Evolutionary conservation across 2,797 vertebrate species (phyloP).

Genomic region (Petrocephalus schoutedeni): DNA sequence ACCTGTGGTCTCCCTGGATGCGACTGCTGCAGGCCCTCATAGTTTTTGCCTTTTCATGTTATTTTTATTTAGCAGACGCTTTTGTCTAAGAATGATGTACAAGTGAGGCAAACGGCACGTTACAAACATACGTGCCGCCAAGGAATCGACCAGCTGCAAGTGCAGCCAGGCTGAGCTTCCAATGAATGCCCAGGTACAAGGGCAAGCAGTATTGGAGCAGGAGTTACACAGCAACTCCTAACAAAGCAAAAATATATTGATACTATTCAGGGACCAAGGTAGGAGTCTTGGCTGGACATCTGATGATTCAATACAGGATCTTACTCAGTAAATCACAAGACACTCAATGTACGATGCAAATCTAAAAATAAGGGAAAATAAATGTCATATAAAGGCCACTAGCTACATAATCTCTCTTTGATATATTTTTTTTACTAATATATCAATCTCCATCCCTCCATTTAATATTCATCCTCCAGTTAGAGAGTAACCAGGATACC

Average conservation of each 20-base stretch:
- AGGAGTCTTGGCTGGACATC: neutral
- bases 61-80: neutral
- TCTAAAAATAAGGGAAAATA: neutral
- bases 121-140: neutral
- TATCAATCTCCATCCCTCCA: neutral
- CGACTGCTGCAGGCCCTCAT: neutral
- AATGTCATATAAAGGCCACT: neutral
- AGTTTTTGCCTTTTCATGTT: neutral
- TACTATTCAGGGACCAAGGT: neutral
- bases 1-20: constrained; percentile 15
- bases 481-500: neutral
- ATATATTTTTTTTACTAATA: neutral
- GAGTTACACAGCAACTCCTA: neutral
- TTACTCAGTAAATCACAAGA: neutral
- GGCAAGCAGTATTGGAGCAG: neutral
- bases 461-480: neutral
- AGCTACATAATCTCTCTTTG: neutral
- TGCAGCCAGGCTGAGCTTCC: neutral
- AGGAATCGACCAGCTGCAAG: neutral
- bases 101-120: neutral
- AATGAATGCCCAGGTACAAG: neutral
- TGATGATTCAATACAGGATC: neutral
- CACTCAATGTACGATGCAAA: too few species aligned
- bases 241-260: neutral
- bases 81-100: neutral